phyloP scores from a whole-genome alignment of 2,797 vertebrate genomes.

The Prunella strophiata region DNA sequence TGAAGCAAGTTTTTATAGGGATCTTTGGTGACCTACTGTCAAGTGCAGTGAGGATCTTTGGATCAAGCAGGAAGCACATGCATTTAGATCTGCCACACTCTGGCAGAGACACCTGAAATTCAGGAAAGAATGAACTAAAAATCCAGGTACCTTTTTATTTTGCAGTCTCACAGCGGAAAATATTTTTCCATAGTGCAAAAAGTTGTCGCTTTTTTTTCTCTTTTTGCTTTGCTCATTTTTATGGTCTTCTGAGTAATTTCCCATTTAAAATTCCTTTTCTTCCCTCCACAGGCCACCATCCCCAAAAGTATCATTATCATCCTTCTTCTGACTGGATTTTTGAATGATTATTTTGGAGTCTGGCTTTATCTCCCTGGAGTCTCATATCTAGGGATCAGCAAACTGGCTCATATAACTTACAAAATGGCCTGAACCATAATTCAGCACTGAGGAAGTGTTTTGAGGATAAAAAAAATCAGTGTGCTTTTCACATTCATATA shows the following conservation, averaged over 20 bases:
- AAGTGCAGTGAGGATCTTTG: background rate
- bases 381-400: slow-evolving; percentile 61
- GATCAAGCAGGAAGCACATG: background rate
- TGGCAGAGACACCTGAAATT: background rate
- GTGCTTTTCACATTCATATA: slow-evolving; percentile 15
- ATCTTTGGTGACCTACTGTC: background rate
- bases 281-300: slow-evolving; percentile 44
- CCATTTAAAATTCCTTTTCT: slow-evolving; percentile 51
- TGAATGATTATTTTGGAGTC: slow-evolving; percentile 64
- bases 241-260: slow-evolving; percentile 51
- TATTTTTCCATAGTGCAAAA: background rate
- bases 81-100: background rate
- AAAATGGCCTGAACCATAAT: slow-evolving; percentile 52
- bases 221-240: background rate
- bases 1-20: background rate
- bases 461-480: background rate
- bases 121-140: background rate
- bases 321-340: slow-evolving; percentile 54
- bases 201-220: background rate
- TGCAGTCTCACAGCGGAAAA: background rate
- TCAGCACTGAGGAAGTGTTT: slow-evolving; percentile 45
- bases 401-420: slow-evolving; percentile 56
- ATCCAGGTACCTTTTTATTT: background rate
- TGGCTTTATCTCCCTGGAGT: slow-evolving; percentile 55
- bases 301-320: slow-evolving; percentile 63